Conservation (phyloP, 2,113 vertebrate species). For the Upupa epops region DNA sequence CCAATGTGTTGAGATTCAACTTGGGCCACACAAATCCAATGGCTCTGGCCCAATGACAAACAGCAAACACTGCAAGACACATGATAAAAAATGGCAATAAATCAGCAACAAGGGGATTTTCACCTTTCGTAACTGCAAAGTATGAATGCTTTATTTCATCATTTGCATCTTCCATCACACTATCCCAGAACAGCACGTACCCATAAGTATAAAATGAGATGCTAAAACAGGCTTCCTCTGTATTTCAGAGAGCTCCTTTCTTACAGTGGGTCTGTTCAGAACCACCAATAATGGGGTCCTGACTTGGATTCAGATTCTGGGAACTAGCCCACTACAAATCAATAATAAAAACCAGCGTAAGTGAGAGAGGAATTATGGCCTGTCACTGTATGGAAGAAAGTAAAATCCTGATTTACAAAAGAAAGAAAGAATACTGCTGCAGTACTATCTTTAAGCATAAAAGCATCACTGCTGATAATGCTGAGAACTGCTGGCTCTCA, state of each 20-base stretch:
- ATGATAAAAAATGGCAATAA: not conserved
- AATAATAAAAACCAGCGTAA: not conserved
- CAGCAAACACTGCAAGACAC: not conserved
- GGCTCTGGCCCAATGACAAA: not conserved
- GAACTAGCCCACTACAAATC: not conserved
- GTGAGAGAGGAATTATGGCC: not conserved
- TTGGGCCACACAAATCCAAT: not conserved
- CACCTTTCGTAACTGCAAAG: not conserved
- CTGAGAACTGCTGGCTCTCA: not conserved
- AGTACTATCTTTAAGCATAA: not conserved
- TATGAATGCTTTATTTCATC: not conserved
- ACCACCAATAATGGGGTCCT: not conserved
- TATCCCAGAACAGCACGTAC: not conserved
- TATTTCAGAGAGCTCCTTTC: not conserved
- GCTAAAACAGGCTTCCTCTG: not conserved
- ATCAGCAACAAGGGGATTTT: not conserved
- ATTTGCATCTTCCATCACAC: not conserved
- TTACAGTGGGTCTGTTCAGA: not conserved
- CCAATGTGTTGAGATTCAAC: not conserved
- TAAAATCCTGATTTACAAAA: not conserved
- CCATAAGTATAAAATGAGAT: not conserved
- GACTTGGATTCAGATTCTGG: not conserved
- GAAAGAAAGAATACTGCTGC: not conserved
- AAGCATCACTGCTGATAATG: not conserved
- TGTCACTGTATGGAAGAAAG: not conserved